A percentile compares a stretch with the other conserved stretches of the same genome.
Evolutionary conservation across 2,113 vertebrate genomes (phyloP).

Genomic region (Phalacrocorax carbo): DNA sequence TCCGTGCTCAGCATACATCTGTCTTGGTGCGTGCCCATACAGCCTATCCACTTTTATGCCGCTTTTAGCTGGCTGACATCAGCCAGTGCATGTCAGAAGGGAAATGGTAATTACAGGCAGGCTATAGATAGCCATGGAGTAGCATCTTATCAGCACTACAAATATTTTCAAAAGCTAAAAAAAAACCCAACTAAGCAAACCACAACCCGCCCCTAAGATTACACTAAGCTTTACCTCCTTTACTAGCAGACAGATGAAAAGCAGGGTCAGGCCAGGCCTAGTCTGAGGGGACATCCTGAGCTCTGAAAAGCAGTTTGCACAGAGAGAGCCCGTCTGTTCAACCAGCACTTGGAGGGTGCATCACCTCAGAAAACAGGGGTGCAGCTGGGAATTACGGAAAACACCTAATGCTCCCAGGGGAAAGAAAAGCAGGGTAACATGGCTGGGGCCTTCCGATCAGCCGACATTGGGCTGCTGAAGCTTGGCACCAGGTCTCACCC

Average conservation of each 20-base stretch:
- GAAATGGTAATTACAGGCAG: not conserved
- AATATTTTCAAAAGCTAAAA: not conserved
- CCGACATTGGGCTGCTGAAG: accelerated
- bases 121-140: not conserved
- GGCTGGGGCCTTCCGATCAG: not conserved
- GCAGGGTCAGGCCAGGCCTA: not conserved
- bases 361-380: not conserved
- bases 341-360: too few relatives aligned
- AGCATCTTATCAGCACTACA: not conserved
- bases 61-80: not conserved
- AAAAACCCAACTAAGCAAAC: not conserved
- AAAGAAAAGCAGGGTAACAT: accelerated
- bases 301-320: not conserved
- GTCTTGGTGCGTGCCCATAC: not conserved
- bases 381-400: not conserved
- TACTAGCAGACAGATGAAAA: not conserved
- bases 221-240: not conserved
- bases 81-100: not conserved
- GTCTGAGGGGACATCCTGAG: not conserved
- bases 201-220: not conserved
- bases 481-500: not conserved
- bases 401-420: not conserved
- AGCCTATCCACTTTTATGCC: not conserved
- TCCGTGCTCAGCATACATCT: accelerated
- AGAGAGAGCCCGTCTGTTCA: not conserved